phyloP scores from a whole-genome alignment of 2,113 vertebrate genomes.

The Dipodomys ordii region DNA sequence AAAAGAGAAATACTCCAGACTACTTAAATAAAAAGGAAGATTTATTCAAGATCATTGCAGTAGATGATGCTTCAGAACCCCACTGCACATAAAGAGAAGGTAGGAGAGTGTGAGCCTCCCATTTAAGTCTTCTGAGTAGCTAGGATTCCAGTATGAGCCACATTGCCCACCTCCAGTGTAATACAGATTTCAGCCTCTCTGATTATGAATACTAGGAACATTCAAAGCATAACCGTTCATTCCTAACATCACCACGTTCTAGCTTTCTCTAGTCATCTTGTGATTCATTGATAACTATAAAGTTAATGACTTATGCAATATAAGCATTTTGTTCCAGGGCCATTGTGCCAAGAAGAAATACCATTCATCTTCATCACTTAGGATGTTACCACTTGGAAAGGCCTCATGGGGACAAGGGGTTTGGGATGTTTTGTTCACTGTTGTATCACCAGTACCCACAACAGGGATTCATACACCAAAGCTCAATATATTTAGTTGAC shows the following conservation, averaged over 20 bases:
- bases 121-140: neutral
- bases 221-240: neutral
- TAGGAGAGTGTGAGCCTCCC: neutral
- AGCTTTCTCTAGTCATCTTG: neutral
- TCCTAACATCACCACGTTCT: neutral
- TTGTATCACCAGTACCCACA: too few relatives aligned
- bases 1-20: neutral
- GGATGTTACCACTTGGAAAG: neutral
- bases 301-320: neutral
- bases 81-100: neutral
- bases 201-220: neutral
- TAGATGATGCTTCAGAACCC: neutral
- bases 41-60: neutral
- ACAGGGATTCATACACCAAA: neutral
- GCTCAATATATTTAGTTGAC: neutral
- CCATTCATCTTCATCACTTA: neutral
- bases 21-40: neutral
- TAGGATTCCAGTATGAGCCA: too few relatives aligned
- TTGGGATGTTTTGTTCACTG: neutral
- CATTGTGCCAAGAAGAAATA: neutral
- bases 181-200: neutral
- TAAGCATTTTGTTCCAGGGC: neutral
- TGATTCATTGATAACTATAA: neutral
- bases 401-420: rapidly evolving
- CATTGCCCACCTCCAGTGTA: too few relatives aligned